Evolutionary conservation across 1,140 invertebrate species (phyloP).

Genomic region (Rhyacophila brunnea): DNA sequence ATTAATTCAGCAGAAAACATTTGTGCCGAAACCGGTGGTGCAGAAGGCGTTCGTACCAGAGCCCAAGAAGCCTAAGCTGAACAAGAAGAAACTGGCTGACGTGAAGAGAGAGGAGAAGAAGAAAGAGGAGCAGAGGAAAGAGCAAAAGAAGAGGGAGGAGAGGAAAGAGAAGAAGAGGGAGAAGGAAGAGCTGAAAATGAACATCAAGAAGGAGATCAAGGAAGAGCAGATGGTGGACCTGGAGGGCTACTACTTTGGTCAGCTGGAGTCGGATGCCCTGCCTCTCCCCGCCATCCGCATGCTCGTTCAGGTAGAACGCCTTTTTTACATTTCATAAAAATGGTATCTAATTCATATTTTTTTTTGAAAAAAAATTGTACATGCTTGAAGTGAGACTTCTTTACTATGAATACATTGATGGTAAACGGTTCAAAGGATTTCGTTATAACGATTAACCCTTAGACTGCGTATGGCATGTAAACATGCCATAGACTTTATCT

Average conservation of each 20-base stretch:
- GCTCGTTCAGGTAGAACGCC: slow-evolving; percentile 47
- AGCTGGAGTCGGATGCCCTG: slow-evolving; percentile 42
- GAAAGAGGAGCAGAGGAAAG: slow-evolving; percentile 23
- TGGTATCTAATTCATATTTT: too few relatives aligned
- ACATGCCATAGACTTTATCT: too few relatives aligned
- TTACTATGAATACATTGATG: too few relatives aligned
- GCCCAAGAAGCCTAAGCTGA: slow-evolving; percentile 10
- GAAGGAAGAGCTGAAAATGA: slow-evolving; percentile 29
- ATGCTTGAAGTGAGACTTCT: too few relatives aligned
- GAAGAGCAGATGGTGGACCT: slow-evolving; percentile 40
- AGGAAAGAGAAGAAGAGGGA: slow-evolving; percentile 23
- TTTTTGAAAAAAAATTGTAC: too few relatives aligned
- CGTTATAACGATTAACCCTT: too few relatives aligned
- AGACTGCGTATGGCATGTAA: too few relatives aligned
- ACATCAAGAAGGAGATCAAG: slow-evolving; percentile 49
- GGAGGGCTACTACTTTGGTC: slow-evolving; percentile 63
- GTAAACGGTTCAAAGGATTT: too few relatives aligned
- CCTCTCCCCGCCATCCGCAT: slow-evolving; percentile 37
- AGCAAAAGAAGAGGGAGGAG: slow-evolving; percentile 22
- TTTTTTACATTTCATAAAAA: too few relatives aligned
- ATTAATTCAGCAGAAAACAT: too few relatives aligned
- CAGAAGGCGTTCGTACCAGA: neutral
- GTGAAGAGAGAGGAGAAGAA: slow-evolving; percentile 24
- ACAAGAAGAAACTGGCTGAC: slow-evolving; percentile 19
- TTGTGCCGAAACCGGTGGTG: too few relatives aligned